Conservation (phyloP, 2,888 invertebrate species). For the Meliscaeva auricollis region DNA sequence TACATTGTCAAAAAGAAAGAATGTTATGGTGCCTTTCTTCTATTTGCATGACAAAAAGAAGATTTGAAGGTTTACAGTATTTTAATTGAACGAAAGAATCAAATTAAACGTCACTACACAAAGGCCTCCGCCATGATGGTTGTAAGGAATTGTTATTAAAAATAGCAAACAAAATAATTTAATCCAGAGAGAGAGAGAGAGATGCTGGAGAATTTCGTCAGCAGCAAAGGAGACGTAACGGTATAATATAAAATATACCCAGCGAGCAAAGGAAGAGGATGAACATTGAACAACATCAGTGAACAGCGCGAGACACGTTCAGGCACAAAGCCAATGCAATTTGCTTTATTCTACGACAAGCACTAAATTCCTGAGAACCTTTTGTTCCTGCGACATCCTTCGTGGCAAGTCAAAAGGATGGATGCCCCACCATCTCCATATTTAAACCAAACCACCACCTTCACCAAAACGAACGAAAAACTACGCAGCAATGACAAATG, state of each 20-base stretch:
- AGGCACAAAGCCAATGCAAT: slow-evolving; percentile 38
- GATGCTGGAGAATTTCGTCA: not conserved
- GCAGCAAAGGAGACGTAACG: not conserved
- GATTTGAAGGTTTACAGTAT: too few species aligned
- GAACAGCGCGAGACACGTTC: slow-evolving; percentile 28
- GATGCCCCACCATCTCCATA: slow-evolving; percentile 20
- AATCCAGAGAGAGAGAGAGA: not conserved
- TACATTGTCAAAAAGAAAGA: too few species aligned
- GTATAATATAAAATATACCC: slow-evolving; percentile 9
- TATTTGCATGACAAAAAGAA: too few species aligned
- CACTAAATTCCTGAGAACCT: slow-evolving; percentile 33
- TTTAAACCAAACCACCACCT: not conserved
- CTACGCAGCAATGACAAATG: slow-evolving; percentile 35
- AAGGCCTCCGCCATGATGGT: not conserved
- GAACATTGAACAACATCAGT: not conserved
- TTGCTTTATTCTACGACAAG: slow-evolving; percentile 35
- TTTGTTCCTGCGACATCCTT: slow-evolving; percentile 22
- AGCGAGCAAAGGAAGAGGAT: not conserved
- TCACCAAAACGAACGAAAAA: not conserved
- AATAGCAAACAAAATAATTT: slow-evolving; percentile 28
- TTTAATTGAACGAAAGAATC: too few species aligned
- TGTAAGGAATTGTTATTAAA: slow-evolving; percentile 10
- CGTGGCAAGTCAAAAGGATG: slow-evolving; percentile 38
- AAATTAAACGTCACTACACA: not conserved
- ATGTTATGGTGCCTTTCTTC: too few species aligned